Conservation (phyloP, 2,113 vertebrate genomes). For the Leucoraja erinaceus region DNA sequence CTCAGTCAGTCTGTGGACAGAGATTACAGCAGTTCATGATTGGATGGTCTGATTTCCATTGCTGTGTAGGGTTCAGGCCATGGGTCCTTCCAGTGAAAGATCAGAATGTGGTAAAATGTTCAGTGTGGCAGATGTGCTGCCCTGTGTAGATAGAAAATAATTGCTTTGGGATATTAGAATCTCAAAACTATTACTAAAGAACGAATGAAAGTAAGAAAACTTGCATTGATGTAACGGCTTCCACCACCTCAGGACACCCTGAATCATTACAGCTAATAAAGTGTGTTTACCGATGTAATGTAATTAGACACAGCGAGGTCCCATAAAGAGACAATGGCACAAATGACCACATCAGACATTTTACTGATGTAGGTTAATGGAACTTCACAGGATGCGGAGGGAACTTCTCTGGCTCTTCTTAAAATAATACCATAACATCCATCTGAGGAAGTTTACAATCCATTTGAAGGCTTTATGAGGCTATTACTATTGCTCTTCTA, state of each 20-base stretch:
- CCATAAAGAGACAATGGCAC: background rate
- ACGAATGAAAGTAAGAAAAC: background rate
- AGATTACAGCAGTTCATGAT: background rate
- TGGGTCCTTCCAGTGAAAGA: background rate
- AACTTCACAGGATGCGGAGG: background rate
- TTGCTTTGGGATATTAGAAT: background rate
- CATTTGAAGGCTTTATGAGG: no score
- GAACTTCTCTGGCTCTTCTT: background rate
- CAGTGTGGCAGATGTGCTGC: background rate
- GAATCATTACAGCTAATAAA: background rate
- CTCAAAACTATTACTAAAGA: background rate
- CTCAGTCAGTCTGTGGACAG: background rate
- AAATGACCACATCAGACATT: background rate
- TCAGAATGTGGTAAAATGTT: background rate
- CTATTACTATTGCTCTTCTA: background rate
- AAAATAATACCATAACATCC: background rate
- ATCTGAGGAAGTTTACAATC: background rate
- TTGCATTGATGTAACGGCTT: background rate
- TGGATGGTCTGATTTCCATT: background rate
- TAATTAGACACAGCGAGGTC: background rate
- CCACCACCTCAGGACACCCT: no score
- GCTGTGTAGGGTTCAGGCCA: background rate
- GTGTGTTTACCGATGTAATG: background rate
- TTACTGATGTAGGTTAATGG: background rate
- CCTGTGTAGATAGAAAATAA: background rate